phyloP scores from a whole-genome alignment of 2,113 vertebrate species.

The Malurus alboscapulatus region DNA sequence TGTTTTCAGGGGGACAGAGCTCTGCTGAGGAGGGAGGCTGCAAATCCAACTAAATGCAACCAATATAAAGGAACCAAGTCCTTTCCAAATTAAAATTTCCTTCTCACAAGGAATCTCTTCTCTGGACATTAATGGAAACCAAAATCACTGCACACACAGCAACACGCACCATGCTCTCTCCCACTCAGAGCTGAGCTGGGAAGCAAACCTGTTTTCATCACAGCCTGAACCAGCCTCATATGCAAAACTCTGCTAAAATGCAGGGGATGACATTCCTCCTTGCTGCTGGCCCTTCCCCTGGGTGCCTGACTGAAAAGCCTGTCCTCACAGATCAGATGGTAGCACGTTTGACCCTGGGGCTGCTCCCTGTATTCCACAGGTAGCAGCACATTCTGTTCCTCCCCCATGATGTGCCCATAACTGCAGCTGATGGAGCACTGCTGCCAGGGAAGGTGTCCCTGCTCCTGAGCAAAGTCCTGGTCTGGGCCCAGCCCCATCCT shows the following conservation, averaged over 20 bases:
- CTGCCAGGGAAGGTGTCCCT: neutral
- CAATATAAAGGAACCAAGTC: neutral
- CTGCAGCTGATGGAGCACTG: rapidly evolving
- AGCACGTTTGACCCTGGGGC: neutral
- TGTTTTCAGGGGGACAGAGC: neutral
- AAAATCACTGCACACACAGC: neutral
- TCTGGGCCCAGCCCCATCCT: neutral
- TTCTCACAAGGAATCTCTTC: neutral
- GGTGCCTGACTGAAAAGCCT: neutral
- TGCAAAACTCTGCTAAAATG: neutral
- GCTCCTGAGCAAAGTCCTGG: neutral
- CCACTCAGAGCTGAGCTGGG: rapidly evolving
- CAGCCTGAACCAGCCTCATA: neutral
- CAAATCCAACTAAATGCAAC: neutral
- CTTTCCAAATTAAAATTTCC: neutral
- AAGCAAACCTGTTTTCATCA: neutral
- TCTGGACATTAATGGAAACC: neutral
- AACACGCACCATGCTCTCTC: neutral
- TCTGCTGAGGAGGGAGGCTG: neutral
- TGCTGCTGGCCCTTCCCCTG: neutral
- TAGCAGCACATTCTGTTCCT: rapidly evolving
- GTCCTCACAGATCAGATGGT: neutral
- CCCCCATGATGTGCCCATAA: rapidly evolving
- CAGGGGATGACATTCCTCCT: neutral
- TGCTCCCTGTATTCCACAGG: rapidly evolving